Base-by-base conservation (phyloP, 2,888 invertebrate species). In the Pyrocoelia pectoralis region DNA sequence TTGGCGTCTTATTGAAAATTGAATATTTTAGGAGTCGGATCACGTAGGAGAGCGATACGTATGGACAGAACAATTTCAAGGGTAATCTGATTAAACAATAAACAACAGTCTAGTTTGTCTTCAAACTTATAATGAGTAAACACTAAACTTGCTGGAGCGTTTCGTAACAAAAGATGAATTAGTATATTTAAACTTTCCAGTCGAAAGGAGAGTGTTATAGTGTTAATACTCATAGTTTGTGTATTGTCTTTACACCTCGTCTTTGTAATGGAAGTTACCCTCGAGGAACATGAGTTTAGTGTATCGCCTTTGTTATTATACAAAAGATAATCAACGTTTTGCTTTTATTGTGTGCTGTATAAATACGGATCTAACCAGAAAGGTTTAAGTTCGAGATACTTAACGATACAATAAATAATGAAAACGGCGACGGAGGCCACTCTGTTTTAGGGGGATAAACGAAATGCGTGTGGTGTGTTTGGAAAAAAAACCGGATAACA, bases 331-430 rank as follows among this genome's bases (percentile, higher is more conserved):
- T 33, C 33, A 33, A 3, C 33, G 33, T 33, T 33, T 33, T 33
- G 33, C n/a, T 33, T n/a, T 33, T 3, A 33, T 33, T 33, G n/a
- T 33, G 2, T n/a, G n/a, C n/a, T 33, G 33, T 8, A 33, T 33
- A 33, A 43, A 43, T 43, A 8, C 3, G 14, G 13, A 8, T 43
- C 8, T 15, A 43, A 43, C 14, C 13, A 43, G n/a, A 33, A 43
- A 43, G 41, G 13, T 13, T 8, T 43, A 43, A 43, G 13, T 33
- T 43, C 12, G 14, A 4, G 12, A 43, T 43, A 43, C 14, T 43
- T 43, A 43, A 15, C 41, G 15, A 43, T 43, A 54, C 41, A 56
- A 54, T 41, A 56, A 56, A 56, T 46, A 56, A 56, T 56, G 24
- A 15, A 48, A 43, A 12, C 28, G 41, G 8, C 41, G 41, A 18